Percentiles rank a stretch among this genome's conserved stretches.
Evolutionary conservation across 1,140 invertebrate genomes (phyloP).

Genomic region (Rhagoletis zephyria): DNA sequence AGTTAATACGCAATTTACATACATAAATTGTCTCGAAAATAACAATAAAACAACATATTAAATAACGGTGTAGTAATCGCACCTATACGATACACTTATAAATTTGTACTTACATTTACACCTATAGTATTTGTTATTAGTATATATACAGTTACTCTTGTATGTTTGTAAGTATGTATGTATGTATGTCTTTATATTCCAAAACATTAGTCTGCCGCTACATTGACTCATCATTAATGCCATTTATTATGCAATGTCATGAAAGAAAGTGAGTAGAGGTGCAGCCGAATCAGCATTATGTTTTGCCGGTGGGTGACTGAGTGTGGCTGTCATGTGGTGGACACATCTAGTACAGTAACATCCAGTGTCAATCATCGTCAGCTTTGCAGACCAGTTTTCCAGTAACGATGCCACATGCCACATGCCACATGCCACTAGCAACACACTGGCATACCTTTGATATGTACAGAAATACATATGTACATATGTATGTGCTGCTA

Average conservation of each 20-base stretch:
- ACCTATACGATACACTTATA: not conserved
- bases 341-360: constrained; percentile 12
- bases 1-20: constrained; percentile 29
- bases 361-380: constrained; percentile 53
- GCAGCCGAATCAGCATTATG: not conserved
- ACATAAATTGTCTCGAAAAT: constrained; percentile 1
- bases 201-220: constrained; percentile 40
- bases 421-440: not conserved
- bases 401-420: constrained; percentile 21
- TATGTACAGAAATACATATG: too few relatives aligned
- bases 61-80: not conserved
- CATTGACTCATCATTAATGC: constrained; percentile 48
- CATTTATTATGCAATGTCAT: constrained; percentile 48
- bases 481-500: not conserved
- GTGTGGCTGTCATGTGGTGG: constrained; percentile 41
- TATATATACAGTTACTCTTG: too few relatives aligned
- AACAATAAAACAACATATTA: constrained; percentile 51
- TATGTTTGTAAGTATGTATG: too few relatives aligned
- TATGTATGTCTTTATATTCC: not conserved
- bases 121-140: too few relatives aligned
- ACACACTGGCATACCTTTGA: not conserved
- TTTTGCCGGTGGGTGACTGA: not conserved
- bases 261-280: not conserved
- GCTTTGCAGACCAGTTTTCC: constrained; percentile 1
- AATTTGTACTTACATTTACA: too few relatives aligned